Evolutionary conservation across 2,888 invertebrate genomes (phyloP).

Genomic region (Neoitamus cyanurus): DNA sequence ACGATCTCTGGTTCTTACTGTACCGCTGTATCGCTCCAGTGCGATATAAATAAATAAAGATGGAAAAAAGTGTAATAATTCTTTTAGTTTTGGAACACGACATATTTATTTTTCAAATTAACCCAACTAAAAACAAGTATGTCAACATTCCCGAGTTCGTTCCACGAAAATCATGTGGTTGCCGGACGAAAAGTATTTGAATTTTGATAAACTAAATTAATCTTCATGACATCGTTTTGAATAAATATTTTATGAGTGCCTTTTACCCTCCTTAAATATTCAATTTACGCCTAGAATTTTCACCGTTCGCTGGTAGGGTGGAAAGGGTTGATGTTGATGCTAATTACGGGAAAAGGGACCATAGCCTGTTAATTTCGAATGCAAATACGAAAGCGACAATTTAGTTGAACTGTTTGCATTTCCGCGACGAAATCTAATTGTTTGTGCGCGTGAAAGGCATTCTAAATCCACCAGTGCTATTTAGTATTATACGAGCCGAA

Average conservation of each 20-base stretch:
- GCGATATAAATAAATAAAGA: no score
- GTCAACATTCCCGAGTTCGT: no score
- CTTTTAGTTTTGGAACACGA: no score
- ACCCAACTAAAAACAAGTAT: no score
- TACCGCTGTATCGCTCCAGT: no score
- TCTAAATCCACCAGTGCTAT: not conserved
- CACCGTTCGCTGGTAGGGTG: not conserved
- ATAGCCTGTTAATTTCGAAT: not conserved
- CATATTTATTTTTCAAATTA: no score
- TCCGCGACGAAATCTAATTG: constrained; percentile 7
- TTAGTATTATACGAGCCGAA: not conserved
- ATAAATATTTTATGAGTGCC: not conserved
- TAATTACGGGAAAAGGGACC: constrained; percentile 9
- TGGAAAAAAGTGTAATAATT: no score
- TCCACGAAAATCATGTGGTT: no score
- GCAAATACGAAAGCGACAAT: constrained; percentile 17
- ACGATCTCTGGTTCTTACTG: no score
- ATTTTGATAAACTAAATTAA: not conserved
- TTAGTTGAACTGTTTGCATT: constrained; percentile 19
- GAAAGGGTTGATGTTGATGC: not conserved
- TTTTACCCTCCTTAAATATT: not conserved
- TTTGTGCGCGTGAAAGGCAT: constrained; percentile 20
- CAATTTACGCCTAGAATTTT: not conserved
- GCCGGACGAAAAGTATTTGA: not conserved
- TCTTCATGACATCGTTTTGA: not conserved